A percentile compares a stretch with the other conserved stretches of the same genome.
Conservation (phyloP, 2,888 invertebrate species). For the Drosophila vallismaia region DNA sequence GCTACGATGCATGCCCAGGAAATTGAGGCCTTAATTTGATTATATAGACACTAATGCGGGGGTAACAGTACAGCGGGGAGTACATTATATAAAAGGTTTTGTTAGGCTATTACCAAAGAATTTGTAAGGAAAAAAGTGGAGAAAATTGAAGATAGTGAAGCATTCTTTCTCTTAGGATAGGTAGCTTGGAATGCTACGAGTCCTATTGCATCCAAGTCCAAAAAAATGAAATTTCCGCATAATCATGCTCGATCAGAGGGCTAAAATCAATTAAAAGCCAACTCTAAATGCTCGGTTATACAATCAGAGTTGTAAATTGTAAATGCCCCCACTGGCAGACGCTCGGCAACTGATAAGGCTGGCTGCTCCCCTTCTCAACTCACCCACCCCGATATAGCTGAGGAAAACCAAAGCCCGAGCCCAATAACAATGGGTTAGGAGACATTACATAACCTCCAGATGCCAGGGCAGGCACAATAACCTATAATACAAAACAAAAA, state of each 20-base stretch:
- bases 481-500: conserved; percentile 46
- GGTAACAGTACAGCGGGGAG: not conserved
- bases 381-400: not conserved
- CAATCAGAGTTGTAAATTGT: conserved; percentile 47
- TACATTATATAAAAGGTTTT: conserved; percentile 48
- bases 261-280: conserved; percentile 46
- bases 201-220: not conserved
- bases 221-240: conserved; percentile 25
- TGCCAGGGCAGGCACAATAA: conserved; percentile 64
- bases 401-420: conserved; percentile 48
- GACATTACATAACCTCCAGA: conserved; percentile 49
- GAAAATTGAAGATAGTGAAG: not conserved
- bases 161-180: not conserved
- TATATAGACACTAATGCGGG: conserved; percentile 44
- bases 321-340: conserved; percentile 35
- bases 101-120: conserved; percentile 10
- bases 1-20: conserved; percentile 45
- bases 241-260: conserved; percentile 29
- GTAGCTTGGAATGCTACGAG: not conserved
- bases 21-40: conserved; percentile 65
- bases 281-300: conserved; percentile 42
- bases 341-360: conserved; percentile 43
- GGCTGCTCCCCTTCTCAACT: conserved; percentile 20
- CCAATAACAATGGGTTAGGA: conserved; percentile 58
- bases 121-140: not conserved